These are phyloP conservation scores for Mesembrinibis cayennensis DNA, from an alignment of 2,113 vertebrate genomes.

Conservation along the genomic window DNA sequence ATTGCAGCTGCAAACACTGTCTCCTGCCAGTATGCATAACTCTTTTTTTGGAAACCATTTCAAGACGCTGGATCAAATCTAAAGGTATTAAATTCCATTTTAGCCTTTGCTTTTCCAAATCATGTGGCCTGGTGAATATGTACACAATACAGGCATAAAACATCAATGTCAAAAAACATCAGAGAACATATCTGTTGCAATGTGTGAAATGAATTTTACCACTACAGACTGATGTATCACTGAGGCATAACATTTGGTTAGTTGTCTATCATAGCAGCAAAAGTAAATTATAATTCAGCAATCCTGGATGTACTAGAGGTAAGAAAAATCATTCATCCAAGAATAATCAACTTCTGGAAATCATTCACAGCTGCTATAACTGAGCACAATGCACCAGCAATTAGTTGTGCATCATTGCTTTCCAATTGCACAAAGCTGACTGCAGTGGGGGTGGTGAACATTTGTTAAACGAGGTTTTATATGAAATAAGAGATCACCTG, in stretches of 20 bases:
- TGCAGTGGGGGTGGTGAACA: not conserved
- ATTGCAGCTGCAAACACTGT: not conserved
- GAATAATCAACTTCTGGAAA: conserved; percentile 67
- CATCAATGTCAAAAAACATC: not conserved
- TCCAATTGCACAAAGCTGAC: conserved; percentile 25
- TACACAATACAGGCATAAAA: not conserved
- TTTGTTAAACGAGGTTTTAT: not conserved
- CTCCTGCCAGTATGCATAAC: not conserved
- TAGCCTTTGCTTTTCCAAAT: not conserved
- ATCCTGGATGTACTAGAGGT: not conserved
- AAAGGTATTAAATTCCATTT: not conserved
- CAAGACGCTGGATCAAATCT: not conserved
- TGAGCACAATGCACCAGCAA: conserved; percentile 57
- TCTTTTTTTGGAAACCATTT: not conserved
- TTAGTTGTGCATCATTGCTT: conserved; percentile 61
- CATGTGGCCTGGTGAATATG: not conserved
- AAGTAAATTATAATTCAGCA: not conserved
- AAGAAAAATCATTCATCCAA: conserved; percentile 50
- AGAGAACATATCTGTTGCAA: not conserved
- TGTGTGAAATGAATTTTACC: not conserved
- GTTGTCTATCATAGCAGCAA: not conserved
- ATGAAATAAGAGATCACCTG: conserved; percentile 37
- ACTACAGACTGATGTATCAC: not conserved
- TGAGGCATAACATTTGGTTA: not conserved
- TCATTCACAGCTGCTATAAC: conserved; percentile 43